Base-by-base conservation (phyloP, 2,888 invertebrate species). In the Caenorhabditis sulstoni region DNA sequence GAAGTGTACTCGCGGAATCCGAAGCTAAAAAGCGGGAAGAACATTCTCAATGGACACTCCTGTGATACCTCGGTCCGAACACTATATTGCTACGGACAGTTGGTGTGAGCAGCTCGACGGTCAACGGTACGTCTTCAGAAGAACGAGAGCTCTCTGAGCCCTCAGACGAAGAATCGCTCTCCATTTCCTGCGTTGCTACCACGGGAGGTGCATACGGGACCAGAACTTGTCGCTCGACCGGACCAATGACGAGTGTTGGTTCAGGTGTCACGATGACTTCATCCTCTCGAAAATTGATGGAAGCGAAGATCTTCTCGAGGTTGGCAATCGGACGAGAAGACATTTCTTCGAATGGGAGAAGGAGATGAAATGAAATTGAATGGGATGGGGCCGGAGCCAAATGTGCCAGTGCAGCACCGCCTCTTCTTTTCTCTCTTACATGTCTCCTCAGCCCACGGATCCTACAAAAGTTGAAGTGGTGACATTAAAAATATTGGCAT, bases 101-200 rank as follows among this genome's bases (percentile, higher is more conserved):
- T 5, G 71, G 44, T 29, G 62, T 49, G 16, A 64, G 23, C 1
- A 64, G 57, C 22, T 71, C 71, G 9, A 49, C 23, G 9, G 71
- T 71, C 22, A 71, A 39, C n/a, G 71, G 62, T 18, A 62, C 62
- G 41, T 71, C 71, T 47, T 57, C 57, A 4, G 65, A 41, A 18
- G 39, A 39, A 3, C 3, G 4, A 4, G 41, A 8, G 41, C 12
- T 41, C 7, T 29, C 29, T 3, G 29, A 29, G 3, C 29, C 29
- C 4, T 5, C 29, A 3, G 29, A 29, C 29, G 29, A 29, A 3
- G 29, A 29, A 29, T 29, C n/a, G n/a, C n/a, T n/a, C n/a, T n/a
- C 29, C 29, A 29, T 5, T 5, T 29, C 29, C 29, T 7, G 29
- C n/a, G n/a, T n/a, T n/a, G n/a, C n/a, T n/a, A n/a, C n/a, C n/a